Conservation (phyloP, 2,113 vertebrate species). For the Shinisaurus crocodilurus region DNA sequence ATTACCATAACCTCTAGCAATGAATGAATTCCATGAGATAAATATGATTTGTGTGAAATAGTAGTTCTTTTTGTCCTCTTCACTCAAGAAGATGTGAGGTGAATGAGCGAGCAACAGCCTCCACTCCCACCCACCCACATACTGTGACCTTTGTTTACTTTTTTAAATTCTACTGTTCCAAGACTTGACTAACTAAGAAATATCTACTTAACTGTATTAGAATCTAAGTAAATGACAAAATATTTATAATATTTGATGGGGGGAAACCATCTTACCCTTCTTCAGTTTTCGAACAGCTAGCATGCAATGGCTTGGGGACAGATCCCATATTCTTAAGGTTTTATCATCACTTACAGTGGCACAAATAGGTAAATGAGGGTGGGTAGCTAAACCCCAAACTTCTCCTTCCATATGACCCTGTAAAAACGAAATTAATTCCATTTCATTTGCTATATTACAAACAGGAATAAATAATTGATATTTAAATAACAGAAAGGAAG, state of each 20-base stretch:
- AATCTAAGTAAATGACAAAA: not conserved
- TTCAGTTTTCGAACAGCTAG: conserved; percentile 97
- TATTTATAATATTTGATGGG: conserved; percentile 20
- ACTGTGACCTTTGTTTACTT: no score
- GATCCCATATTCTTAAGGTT: conserved; percentile 99
- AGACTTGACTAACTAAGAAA: not conserved
- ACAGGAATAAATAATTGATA: not conserved
- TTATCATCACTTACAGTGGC: conserved; percentile 98
- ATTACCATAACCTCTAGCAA: no score
- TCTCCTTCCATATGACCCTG: conserved; percentile 99
- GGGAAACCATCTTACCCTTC: conserved; percentile 84
- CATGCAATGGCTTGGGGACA: conserved; percentile 99
- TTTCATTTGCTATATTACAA: conserved; percentile 36
- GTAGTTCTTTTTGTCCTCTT: no score
- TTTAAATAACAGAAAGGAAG: not conserved
- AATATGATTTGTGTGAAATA: no score
- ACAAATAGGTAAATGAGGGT: conserved; percentile 97
- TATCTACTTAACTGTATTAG: conserved; percentile 8
- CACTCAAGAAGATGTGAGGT: no score
- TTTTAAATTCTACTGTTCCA: not conserved
- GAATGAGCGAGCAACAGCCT: no score
- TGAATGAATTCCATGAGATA: no score
- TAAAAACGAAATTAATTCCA: conserved; percentile 50
- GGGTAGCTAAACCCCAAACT: conserved; percentile 96
- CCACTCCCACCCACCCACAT: no score